These are phyloP conservation scores for Gadopsis bispinosus DNA, from an alignment of 2,797 vertebrate genomes.

Conservation along the genomic window DNA sequence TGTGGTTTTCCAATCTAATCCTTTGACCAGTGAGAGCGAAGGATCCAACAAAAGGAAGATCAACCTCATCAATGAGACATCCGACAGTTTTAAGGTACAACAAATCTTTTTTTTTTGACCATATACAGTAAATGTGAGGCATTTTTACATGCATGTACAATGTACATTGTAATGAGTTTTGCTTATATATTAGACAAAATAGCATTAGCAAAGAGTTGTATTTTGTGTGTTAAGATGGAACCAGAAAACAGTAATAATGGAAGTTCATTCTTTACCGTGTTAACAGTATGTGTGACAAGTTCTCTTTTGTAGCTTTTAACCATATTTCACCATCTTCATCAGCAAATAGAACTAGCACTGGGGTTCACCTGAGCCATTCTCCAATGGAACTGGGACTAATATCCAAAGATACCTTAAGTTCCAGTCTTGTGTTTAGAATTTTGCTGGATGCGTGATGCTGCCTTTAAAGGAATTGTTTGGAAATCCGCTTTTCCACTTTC, in stretches of 20 bases:
- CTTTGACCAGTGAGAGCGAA: slow-evolving; percentile 81
- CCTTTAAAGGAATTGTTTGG: background rate
- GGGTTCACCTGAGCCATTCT: background rate
- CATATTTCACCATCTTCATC: background rate
- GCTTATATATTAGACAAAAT: background rate
- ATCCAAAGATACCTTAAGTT: background rate
- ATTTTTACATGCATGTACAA: background rate
- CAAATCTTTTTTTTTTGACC: background rate
- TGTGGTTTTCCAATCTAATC: slow-evolving; percentile 2
- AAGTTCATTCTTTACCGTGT: background rate
- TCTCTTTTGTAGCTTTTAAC: background rate
- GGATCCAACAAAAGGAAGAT: slow-evolving; percentile 82
- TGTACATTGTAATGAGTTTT: background rate
- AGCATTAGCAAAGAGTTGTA: background rate
- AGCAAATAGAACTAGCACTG: background rate
- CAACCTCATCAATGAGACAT: slow-evolving; percentile 81
- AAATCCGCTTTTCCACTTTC: background rate
- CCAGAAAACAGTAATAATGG: background rate
- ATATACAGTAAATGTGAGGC: background rate
- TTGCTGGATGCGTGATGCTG: background rate
- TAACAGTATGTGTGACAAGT: background rate
- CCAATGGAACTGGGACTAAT: background rate
- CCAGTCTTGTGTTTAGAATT: background rate
- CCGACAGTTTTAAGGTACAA: slow-evolving; percentile 84
- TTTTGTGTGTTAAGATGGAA: background rate